Percentiles rank a stretch among this genome's conserved stretches.
These are phyloP conservation scores for Cervus canadensis DNA, from an alignment of 2,113 vertebrate species.

Conservation along the genomic window DNA sequence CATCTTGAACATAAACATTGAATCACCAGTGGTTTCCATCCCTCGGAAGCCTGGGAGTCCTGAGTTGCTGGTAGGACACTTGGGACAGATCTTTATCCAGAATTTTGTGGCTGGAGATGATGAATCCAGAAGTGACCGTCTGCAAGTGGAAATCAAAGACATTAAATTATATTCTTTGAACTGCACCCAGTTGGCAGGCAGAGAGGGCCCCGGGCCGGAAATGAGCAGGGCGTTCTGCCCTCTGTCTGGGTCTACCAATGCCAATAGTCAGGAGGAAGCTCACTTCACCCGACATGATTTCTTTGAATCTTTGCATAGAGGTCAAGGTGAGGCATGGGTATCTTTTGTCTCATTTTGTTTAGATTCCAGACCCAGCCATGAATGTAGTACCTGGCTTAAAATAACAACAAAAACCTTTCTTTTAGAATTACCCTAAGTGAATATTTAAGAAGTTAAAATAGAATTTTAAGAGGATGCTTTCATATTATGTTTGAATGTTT, in stretches of 20 bases:
- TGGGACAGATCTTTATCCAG: constrained; percentile 95
- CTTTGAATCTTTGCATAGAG: constrained; percentile 91
- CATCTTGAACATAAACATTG: constrained; percentile 92
- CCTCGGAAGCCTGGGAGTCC: constrained; percentile 94
- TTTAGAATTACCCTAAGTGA: background rate
- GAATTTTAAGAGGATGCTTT: background rate
- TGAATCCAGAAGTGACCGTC: constrained; percentile 84
- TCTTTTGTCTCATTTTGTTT: background rate
- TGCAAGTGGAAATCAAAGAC: constrained; percentile 95
- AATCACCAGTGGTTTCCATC: constrained; percentile 94
- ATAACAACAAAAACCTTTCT: background rate
- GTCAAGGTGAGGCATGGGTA: constrained; percentile 86
- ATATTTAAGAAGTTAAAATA: background rate
- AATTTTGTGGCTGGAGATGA: constrained; percentile 91
- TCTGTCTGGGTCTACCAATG: constrained; percentile 68
- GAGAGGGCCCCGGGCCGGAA: constrained; percentile 72
- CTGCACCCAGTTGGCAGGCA: constrained; percentile 83
- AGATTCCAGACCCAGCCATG: background rate
- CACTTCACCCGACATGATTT: constrained; percentile 96
- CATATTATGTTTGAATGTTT: background rate
- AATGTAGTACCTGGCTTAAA: background rate
- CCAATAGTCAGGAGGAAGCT: constrained; percentile 84
- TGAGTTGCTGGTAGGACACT: constrained; percentile 93
- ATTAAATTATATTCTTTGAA: constrained; percentile 96
- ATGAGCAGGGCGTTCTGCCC: background rate